A percentile compares a stretch with the other conserved stretches of the same genome.
These are phyloP conservation scores for Porites cylindrica DNA, from an alignment of 92 coral and sea anemone species.

Conservation along the genomic window DNA sequence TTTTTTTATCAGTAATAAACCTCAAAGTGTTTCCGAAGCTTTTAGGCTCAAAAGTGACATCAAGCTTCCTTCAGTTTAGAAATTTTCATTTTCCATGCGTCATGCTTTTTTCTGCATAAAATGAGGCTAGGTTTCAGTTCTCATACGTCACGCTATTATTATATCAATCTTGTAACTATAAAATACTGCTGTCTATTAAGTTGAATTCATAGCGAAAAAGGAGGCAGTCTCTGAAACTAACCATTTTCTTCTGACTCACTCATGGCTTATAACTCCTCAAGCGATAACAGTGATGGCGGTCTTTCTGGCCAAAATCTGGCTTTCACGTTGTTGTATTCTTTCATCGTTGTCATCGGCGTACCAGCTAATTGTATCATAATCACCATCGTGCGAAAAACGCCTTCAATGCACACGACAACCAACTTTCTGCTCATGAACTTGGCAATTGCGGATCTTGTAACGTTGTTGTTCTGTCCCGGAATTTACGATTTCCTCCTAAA, in stretches of 20 bases:
- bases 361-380: slow-evolving; percentile 25
- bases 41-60: no score
- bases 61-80: no score
- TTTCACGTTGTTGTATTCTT: slow-evolving; percentile 28
- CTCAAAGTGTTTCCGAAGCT: no score
- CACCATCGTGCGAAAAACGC: slow-evolving; percentile 43
- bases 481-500: slow-evolving; percentile 27
- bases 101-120: no score
- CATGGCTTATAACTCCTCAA: not conserved
- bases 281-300: not conserved
- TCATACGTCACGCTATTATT: no score
- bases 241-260: not conserved
- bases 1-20: no score
- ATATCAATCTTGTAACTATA: no score
- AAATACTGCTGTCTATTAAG: no score
- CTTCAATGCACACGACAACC: slow-evolving; percentile 49
- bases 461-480: slow-evolving; percentile 29
- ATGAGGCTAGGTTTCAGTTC: no score
- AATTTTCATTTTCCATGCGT: no score
- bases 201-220: not conserved
- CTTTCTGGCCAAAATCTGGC: slow-evolving; percentile 14
- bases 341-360: slow-evolving; percentile 26
- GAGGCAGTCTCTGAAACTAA: no score
- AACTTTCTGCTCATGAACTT: slow-evolving; percentile 31
- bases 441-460: slow-evolving; percentile 36